Percentiles rank a stretch among this genome's conserved stretches.
phyloP scores from a whole-genome alignment of 2,797 vertebrate species.

The Ptychobarbus kaznakovi region DNA sequence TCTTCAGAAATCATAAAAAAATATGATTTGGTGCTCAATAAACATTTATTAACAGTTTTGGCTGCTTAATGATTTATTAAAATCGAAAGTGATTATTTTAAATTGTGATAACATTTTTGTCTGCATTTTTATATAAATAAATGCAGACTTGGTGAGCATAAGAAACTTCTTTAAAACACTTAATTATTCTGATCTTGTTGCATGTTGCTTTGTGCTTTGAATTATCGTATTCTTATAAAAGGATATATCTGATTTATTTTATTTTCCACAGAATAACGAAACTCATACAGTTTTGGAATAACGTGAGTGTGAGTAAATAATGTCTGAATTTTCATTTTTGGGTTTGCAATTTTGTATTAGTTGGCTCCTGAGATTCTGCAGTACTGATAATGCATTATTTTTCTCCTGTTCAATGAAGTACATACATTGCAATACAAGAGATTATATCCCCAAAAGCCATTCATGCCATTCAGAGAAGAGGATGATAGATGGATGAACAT shows the following conservation, averaged over 20 bases:
- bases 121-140: too few species aligned
- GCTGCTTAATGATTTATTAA: not conserved
- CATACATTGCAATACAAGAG: not conserved
- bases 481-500: not conserved
- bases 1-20: not conserved
- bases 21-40: not conserved
- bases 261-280: not conserved
- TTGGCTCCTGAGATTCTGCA: not conserved
- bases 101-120: not conserved
- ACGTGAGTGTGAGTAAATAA: not conserved
- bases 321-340: not conserved
- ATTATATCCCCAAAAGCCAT: not conserved
- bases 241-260: not conserved
- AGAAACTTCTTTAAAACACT: too few species aligned
- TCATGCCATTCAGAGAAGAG: not conserved
- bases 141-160: too few species aligned
- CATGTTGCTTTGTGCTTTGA: not conserved
- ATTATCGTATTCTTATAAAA: not conserved
- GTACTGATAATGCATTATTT: not conserved
- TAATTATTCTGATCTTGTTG: not conserved
- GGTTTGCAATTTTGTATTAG: not conserved
- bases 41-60: not conserved
- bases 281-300: not conserved
- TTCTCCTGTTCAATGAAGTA: not conserved
- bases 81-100: not conserved